These are phyloP conservation scores for Coptodon bakossiorum DNA, from an alignment of 2,113 vertebrate genomes.

Conservation along the genomic window DNA sequence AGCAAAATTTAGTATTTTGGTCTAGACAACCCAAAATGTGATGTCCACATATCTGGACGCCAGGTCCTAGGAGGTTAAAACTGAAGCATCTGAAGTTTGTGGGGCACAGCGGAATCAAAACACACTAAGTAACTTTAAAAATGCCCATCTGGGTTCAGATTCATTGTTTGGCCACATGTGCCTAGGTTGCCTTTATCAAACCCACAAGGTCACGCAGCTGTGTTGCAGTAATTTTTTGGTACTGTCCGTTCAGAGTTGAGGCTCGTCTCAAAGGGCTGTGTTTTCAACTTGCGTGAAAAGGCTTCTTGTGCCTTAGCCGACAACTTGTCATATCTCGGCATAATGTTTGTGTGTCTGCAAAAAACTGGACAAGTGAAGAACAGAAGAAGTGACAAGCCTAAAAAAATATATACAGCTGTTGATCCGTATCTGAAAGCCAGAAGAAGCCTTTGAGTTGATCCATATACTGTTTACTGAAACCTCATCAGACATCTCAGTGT, in stretches of 20 bases:
- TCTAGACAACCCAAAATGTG: neutral
- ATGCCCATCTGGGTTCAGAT: slow-evolving; percentile 23
- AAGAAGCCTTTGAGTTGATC: neutral
- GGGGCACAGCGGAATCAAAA: neutral
- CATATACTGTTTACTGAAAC: neutral
- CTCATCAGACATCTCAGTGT: neutral
- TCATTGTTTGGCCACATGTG: slow-evolving; percentile 6
- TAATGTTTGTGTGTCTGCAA: neutral
- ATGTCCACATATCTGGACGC: neutral
- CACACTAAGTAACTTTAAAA: neutral
- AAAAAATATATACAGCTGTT: neutral
- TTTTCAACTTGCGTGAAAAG: slow-evolving; percentile 1
- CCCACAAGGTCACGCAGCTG: slow-evolving; percentile 35
- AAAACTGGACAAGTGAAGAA: neutral
- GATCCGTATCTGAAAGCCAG: neutral
- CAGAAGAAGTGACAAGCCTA: neutral
- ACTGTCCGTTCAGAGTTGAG: neutral
- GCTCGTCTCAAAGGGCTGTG: neutral
- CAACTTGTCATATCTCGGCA: fast-evolving
- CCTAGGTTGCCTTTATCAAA: slow-evolving; percentile 31
- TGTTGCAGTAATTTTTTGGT: neutral
- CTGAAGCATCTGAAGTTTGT: neutral
- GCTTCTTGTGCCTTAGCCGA: neutral
- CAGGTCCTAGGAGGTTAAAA: neutral
- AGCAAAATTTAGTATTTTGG: neutral